phyloP scores from a whole-genome alignment of 2,888 invertebrate species.

The Rhyacophila evoluta region DNA sequence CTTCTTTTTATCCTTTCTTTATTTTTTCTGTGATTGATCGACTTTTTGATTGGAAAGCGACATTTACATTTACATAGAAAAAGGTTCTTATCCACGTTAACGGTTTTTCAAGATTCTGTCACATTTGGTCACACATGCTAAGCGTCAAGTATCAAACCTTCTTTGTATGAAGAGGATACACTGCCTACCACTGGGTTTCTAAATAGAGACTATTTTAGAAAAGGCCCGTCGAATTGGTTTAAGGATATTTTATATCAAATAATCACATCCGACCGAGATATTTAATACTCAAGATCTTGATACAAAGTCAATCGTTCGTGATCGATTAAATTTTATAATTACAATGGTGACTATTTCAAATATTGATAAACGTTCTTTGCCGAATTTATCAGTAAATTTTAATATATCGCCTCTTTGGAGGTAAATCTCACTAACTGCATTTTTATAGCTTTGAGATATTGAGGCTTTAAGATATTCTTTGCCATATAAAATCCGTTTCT shows the following conservation, averaged over 20 bases:
- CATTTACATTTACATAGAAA: slow-evolving; percentile 22
- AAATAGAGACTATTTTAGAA: not conserved
- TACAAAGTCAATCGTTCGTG: too few relatives aligned
- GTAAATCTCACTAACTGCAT: too few relatives aligned
- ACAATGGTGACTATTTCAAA: too few relatives aligned
- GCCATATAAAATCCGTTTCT: too few relatives aligned
- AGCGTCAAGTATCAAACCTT: slow-evolving; percentile 4
- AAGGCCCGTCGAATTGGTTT: not conserved
- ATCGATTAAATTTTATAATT: too few relatives aligned
- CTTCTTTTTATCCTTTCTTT: not conserved
- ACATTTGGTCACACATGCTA: not conserved
- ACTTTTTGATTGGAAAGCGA: not conserved
- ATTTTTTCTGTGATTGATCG: slow-evolving; percentile 4
- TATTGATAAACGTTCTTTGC: too few relatives aligned
- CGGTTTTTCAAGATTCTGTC: not conserved
- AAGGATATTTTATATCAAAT: not conserved
- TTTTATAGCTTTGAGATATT: too few relatives aligned
- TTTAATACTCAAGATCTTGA: too few relatives aligned
- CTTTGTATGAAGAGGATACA: not conserved
- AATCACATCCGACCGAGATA: not conserved
- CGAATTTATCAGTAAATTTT: too few relatives aligned
- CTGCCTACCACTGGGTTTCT: not conserved
- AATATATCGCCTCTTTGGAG: too few relatives aligned
- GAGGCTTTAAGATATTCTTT: too few relatives aligned
- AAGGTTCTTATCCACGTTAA: not conserved